Base-by-base conservation (phyloP, 2,888 invertebrate genomes). In the Hoplodrina blanda region DNA sequence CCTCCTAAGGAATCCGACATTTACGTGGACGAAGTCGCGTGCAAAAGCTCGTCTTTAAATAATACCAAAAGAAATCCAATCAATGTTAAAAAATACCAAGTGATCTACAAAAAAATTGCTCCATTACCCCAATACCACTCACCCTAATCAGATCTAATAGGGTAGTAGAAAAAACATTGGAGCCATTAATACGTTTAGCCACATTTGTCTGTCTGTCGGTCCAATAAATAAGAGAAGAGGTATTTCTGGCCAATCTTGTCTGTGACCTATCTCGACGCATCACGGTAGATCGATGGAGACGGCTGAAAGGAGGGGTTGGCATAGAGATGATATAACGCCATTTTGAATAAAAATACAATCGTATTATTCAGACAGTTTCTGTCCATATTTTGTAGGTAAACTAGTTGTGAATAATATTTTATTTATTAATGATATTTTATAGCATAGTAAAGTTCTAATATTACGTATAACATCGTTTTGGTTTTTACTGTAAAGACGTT, bases 201-300 rank as follows among this genome's bases (percentile, higher is more conserved):
- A 92, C 95, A 95, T 95, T 95, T 94, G 94, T 95, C 93, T 88
- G 91, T 89, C 92, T 88, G 94, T 91, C 92, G 85, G 91, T 89
- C 87, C 91, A 92, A 95, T 95, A 95, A 95, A 95, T 95, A 95
- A 95, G 89, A 88, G 85, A 90, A 90, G 93, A 92, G 90, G 91
- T 90, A 93, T 88, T 87, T 85, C 86, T 82, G 89, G 92, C 90
- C 93, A 92, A 92, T 92, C 92, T 90, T 91, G 93, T 92, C 95
- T 95, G 95, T 85, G 91, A 91, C 93, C 93, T 95, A 95, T 95
- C 96, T 93, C 87, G 90, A 80, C 91, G 90, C 93, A 94, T 94
- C 94, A 91, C 88, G 76, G 83, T 76, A 85, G 91, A 95, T 95
- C 92, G 90, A 90, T 89, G 90, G 86, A 90, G 95, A 95, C 94